These are phyloP conservation scores for Pristionchus mayeri DNA, from an alignment of 2,888 invertebrate genomes.

Conservation along the genomic window DNA sequence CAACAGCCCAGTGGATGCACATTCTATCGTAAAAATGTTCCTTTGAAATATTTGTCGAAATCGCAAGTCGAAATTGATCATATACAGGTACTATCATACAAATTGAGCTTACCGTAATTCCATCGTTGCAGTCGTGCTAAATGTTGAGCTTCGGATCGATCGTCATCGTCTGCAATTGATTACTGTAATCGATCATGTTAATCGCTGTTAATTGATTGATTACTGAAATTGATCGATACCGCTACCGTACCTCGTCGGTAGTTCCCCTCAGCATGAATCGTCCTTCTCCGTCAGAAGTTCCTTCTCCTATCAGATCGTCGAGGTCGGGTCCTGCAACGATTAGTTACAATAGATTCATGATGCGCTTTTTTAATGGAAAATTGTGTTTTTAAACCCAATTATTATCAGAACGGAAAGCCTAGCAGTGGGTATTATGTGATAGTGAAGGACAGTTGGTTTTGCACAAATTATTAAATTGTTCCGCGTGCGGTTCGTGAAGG, in stretches of 20 bases:
- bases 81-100: neutral
- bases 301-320: conserved; percentile 12
- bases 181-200: too few relatives aligned
- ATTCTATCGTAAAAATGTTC: too few relatives aligned
- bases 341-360: neutral
- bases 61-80: too few relatives aligned
- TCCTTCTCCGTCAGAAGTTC: neutral
- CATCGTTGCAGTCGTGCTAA: too few relatives aligned
- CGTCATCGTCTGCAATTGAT: conserved; percentile 45
- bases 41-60: too few relatives aligned
- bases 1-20: too few relatives aligned
- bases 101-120: conserved; percentile 41
- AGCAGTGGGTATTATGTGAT: neutral
- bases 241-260: conserved; percentile 26
- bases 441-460: neutral
- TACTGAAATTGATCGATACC: neutral
- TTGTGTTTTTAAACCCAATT: neutral
- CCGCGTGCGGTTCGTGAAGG: neutral
- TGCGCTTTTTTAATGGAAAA: neutral
- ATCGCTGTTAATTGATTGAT: neutral
- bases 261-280: conserved; percentile 22
- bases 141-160: conserved; percentile 56
- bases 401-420: neutral
- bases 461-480: neutral
- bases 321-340: conserved; percentile 5